Base-by-base conservation (phyloP, 2,797 vertebrate species). In the Dermochelys coriacea region DNA sequence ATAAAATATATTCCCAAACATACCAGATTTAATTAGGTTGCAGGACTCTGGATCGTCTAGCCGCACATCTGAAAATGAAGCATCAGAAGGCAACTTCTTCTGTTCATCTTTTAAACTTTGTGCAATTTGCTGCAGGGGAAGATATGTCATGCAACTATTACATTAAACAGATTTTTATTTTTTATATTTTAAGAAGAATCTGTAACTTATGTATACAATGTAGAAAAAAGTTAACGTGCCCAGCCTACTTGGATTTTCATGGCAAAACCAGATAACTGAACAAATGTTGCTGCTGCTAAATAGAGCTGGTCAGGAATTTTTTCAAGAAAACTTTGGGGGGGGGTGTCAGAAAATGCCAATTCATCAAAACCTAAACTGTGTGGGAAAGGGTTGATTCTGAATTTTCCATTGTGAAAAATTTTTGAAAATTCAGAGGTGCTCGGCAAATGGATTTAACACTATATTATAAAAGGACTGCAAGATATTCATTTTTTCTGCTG, bases 101-200 rank as follows among this genome's bases (percentile, higher is more conserved):
- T 99, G 99, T 89, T 99, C 99, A 74, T 99, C 99, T 97, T 99
- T 99, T 95, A 99, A 98, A 96, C 99, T 99, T 98, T 99, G 99
- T 95, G 99, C 99, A 78, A 99, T 99, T 99, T 98, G 98, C 99
- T 99, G 86, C 82, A 96, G 85, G 87, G 19, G 50, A 96, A 95
- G 57, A 88, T 0, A 89, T 2, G 80, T 2, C 45, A 49, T 54
- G 82, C 23, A 55, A 41, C 49, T 45, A 57, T 29, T 79, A 59
- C 27, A 9, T 31, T 61, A 52, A 1, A 37, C 10, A 41, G 64
- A 41, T 21, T 2, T 15, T 34, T 45, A 14, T 75, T 50, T 81
- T 84, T 34, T 45, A 14, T 75, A 50, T 81, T 84, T 52, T 9
- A 47, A 79, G 47, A 82, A 96, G 77, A 4, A 81, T 51, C 7